phyloP scores from a whole-genome alignment of 2,797 vertebrate species.

The Neosalanx taihuensis region DNA sequence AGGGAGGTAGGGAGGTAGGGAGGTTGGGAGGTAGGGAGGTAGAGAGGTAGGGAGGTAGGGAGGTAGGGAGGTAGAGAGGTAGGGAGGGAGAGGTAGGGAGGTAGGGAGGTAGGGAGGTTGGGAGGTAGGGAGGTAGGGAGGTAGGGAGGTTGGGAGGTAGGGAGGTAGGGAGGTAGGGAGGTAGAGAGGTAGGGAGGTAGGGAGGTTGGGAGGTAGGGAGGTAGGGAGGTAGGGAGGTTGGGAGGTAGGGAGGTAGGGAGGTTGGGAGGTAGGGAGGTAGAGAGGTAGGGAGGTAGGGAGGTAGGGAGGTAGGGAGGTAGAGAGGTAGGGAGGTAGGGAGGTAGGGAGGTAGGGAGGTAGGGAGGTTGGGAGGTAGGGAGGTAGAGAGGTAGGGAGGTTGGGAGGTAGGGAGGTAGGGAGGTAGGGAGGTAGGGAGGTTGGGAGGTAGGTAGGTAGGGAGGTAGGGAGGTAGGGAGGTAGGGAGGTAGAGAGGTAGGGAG shows the following conservation, averaged over 20 bases:
- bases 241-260: conserved; percentile 9
- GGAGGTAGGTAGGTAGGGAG: conserved; percentile 7
- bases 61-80: conserved; percentile 10
- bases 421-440: too few relatives aligned
- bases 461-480: conserved; percentile 9
- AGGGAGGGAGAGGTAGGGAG: conserved; percentile 6
- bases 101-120: conserved; percentile 9
- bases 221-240: conserved; percentile 9
- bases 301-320: too few relatives aligned
- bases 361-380: conserved; percentile 8
- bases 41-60: conserved; percentile 10
- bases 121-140: conserved; percentile 10
- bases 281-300: conserved; percentile 10
- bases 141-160: conserved; percentile 8
- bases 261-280: conserved; percentile 9
- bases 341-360: conserved; percentile 8
- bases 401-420: conserved; percentile 10
- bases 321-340: conserved; percentile 10
- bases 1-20: too few relatives aligned
- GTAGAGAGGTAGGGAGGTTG: conserved; percentile 9
- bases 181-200: conserved; percentile 9
- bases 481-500: conserved; percentile 9
- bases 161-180: conserved; percentile 8
- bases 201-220: conserved; percentile 9
- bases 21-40: conserved; percentile 9